Percentiles rank a stretch among this genome's conserved stretches.
Evolutionary conservation across 23 tunicate genomes (phyloP).

Genomic region (Aplidium turbinatum): DNA sequence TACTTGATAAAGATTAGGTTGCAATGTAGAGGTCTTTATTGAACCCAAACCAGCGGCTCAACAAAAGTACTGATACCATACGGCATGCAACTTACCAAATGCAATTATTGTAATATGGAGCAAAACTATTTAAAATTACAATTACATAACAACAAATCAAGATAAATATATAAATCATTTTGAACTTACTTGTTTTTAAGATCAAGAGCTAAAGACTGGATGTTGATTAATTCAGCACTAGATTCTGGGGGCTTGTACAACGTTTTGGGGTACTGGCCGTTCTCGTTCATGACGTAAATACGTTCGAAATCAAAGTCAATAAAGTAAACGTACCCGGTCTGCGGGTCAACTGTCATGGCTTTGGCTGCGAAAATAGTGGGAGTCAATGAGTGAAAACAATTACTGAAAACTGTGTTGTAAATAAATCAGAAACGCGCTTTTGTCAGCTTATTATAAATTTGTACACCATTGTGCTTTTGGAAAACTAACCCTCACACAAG

Average conservation of each 20-base stretch:
- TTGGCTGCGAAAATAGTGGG: conserved; percentile 34
- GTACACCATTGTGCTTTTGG: background rate
- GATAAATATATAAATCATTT: too few species aligned
- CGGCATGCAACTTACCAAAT: too few species aligned
- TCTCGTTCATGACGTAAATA: conserved; percentile 35
- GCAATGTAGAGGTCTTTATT: too few species aligned
- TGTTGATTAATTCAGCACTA: conserved; percentile 19
- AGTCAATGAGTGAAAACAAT: background rate
- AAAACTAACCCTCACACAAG: too few species aligned
- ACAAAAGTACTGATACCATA: too few species aligned
- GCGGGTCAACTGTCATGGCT: conserved; percentile 69
- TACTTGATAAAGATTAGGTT: too few species aligned
- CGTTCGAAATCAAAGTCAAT: conserved; percentile 42
- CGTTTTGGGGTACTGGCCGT: conserved; percentile 43
- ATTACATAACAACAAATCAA: too few species aligned
- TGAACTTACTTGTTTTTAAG: conserved; percentile 75
- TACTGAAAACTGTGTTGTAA: too few species aligned
- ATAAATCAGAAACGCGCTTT: too few species aligned
- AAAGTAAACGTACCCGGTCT: conserved; percentile 53
- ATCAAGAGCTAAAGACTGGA: conserved; percentile 51
- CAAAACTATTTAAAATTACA: too few species aligned
- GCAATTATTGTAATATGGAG: too few species aligned
- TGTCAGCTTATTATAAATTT: background rate
- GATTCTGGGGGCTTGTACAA: conserved; percentile 28
- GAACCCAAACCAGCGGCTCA: too few species aligned